Conservation (phyloP, 1,140 invertebrate genomes). For the Carposina sasakii region DNA sequence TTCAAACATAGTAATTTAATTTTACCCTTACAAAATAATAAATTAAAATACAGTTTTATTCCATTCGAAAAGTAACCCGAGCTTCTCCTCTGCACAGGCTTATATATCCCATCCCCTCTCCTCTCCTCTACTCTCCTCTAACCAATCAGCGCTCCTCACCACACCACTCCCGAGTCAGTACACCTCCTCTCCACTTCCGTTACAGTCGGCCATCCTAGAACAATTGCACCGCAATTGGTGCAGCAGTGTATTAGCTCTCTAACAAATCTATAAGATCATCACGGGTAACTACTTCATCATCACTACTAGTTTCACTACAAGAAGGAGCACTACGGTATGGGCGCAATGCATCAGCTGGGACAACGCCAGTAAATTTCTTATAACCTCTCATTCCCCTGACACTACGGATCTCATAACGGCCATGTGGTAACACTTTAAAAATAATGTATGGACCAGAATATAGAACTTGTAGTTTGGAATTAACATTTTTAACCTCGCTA, state of each 20-base stretch:
- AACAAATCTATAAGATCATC: conserved; percentile 10
- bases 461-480: conserved; percentile 21
- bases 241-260: conserved; percentile 2
- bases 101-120: too few relatives aligned
- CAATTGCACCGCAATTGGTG: conserved; percentile 10
- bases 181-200: too few relatives aligned
- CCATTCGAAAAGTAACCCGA: too few relatives aligned
- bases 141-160: too few relatives aligned
- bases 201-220: conserved; percentile 5
- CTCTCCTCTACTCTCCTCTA: too few relatives aligned
- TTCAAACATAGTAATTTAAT: too few relatives aligned
- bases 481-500: conserved; percentile 16
- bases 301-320: neutral
- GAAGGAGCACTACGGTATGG: neutral
- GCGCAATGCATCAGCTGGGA: neutral
- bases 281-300: neutral
- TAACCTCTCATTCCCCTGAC: neutral
- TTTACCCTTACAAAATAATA: too few relatives aligned
- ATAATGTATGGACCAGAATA: neutral
- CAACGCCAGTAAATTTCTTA: neutral
- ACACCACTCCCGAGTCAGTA: too few relatives aligned
- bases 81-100: too few relatives aligned
- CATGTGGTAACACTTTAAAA: neutral
- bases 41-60: too few relatives aligned
- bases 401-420: neutral